Evolutionary conservation across 2,113 vertebrate genomes (phyloP), one percentile per base, ranked within the genome.

Genomic region (Xiphophorus maculatus): DNA sequence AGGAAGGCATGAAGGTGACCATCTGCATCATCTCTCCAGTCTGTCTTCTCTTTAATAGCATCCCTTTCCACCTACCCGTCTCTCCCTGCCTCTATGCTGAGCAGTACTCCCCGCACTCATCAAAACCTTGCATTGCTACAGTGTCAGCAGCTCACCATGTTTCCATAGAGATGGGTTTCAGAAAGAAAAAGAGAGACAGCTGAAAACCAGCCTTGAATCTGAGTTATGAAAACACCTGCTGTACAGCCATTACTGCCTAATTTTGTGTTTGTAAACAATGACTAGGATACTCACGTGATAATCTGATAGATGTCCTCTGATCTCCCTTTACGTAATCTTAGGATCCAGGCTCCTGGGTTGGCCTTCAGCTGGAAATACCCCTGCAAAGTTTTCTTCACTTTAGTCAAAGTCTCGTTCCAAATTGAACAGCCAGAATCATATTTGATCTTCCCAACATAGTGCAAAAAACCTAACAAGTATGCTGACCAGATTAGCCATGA

Each of bases 351-450:
- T 28, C 98, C 98, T 19, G 98, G 98, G 85, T 98, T 99, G 78
- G 98, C 97, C 95, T 99, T 99, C 82, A 99, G 89, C 76, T 99
- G 98, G 93, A 99, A 99, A 94, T 99, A 99, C 0, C 98, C 98
- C 98, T 98, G 87, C 76, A 2, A 1, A 44, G 10, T 71, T 66
- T 73, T 72, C 28, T 62, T 27, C 33, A 25, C n/a, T 14, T 12
- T 44, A 63, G 12, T 1, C 61, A 6, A 2, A 4, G 22, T 44
- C 63, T 66, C 25, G 5, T 33, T 69, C 42, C 17, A 8, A 33
- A 60, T 66, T 27, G 19, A 22, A 42, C 44, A 48, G 6, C 4
- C 5, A 28, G 27, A 19, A 73, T 22, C 17, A 48, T 33, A 63
- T 51, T 5, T 3, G n/a, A 15, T 42, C 5, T 44, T 25, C 44